Conservation (phyloP, 2,888 invertebrate species). For the Conomelus anceps region DNA sequence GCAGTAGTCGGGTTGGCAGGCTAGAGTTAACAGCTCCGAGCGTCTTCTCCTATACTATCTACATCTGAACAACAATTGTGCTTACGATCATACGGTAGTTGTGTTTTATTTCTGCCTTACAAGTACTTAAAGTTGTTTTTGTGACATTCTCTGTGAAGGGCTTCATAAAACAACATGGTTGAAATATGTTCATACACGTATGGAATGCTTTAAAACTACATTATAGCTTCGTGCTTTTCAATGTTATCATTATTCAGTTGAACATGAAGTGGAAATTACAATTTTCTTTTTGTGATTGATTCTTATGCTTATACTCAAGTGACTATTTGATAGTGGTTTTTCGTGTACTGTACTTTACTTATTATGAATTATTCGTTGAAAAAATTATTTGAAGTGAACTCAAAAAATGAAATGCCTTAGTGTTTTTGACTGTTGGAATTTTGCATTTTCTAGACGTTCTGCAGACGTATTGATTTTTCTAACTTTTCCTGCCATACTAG, state of each 20-base stretch:
- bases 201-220: background rate
- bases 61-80: background rate
- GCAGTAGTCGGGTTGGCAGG: background rate
- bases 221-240: background rate
- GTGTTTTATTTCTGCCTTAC: background rate
- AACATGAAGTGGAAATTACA: background rate
- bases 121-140: background rate
- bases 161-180: background rate
- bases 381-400: background rate
- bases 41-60: background rate
- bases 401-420: background rate
- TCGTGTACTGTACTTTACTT: background rate
- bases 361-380: background rate
- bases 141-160: background rate
- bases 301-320: background rate
- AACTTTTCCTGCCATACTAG: background rate
- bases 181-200: background rate
- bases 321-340: background rate
- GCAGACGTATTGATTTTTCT: background rate
- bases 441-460: background rate
- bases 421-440: background rate
- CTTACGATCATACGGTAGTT: background rate
- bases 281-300: too few species aligned
- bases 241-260: background rate
- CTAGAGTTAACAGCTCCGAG: background rate